Base-by-base conservation (phyloP, 2,888 invertebrate species). In the Apotomis betuletana region DNA sequence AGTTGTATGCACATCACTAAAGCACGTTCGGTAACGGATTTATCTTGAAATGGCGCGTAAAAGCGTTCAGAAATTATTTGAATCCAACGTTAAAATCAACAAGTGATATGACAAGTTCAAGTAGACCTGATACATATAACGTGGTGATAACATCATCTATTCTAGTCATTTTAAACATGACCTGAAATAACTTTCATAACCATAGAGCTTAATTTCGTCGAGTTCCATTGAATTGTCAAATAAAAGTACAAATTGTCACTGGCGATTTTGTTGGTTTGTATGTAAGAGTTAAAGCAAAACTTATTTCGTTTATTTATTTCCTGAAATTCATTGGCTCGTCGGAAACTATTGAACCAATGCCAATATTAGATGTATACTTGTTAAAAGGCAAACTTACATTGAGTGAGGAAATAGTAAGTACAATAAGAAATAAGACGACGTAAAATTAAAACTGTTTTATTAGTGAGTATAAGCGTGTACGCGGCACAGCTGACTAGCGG, bases 401-500 rank as follows among this genome's bases (percentile, higher is more conserved):
- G 5, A 3, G 3, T 41, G 6, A 6, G 41, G 41, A 41, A 41
- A 41, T 6, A 41, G 8, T 15, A 41, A 41, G 15, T 15, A 64
- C 41, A 41, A 73, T 67, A 73, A 82, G 80, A 77, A 78, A 81
- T 83, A 80, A 74, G 76, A 70, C 57, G 64, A 61, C 71, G 74
- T 78, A 87, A 79, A 85, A 86, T 88, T 85, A 84, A 84, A 86
- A 85, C 83, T 85, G 81, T 85, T 90, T 92, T 86, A 91, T 90
- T 91, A 87, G 89, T 91, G 92, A 92, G 91, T 92, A 90, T 88
- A 92, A 92, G 92, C 92, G 91, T 90, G 92, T 88, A 86, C 82
- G 91, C 92, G 90, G 91, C 92, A 89, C 91, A 85, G 89, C 90
- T 92, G 92, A 92, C 92, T 92, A 92, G 92, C 91, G 87, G 85